Percentiles rank a stretch among this genome's conserved stretches.
phyloP scores from a whole-genome alignment of 2,888 invertebrate genomes.

The Holacanthella duospinosa region DNA sequence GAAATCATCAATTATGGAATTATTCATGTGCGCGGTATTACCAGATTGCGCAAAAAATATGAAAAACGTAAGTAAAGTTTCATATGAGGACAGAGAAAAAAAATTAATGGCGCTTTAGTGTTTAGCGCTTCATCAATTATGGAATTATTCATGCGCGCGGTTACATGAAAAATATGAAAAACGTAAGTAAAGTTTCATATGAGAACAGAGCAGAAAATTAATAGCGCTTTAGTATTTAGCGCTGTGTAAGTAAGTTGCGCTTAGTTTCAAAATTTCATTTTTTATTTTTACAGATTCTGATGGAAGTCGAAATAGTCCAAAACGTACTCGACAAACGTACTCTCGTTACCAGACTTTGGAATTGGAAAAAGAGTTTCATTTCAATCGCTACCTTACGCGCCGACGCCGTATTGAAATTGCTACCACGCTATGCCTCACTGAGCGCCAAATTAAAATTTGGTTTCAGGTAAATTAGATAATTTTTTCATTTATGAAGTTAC shows the following conservation, averaged over 20 bases:
- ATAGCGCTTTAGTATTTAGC: no score
- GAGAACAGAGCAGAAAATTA: no score
- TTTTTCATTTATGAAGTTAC: no score
- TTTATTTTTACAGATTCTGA: slow-evolving; percentile 7
- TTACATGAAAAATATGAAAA: no score
- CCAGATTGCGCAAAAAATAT: no score
- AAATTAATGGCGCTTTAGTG: no score
- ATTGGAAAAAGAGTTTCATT: slow-evolving; percentile 48
- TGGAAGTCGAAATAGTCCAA: slow-evolving; percentile 40
- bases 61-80: no score
- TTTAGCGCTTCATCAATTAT: no score
- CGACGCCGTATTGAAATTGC: slow-evolving; percentile 47
- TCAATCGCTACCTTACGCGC: slow-evolving; percentile 47
- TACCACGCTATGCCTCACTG: slow-evolving; percentile 45
- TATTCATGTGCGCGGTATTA: neutral
- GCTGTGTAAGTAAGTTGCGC: no score
- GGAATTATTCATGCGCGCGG: no score
- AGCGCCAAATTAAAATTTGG: slow-evolving; percentile 46
- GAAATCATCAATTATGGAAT: neutral
- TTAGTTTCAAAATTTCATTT: neutral
- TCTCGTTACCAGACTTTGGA: slow-evolving; percentile 43
- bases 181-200: no score
- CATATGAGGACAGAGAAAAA: no score
- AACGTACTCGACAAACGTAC: slow-evolving; percentile 42
- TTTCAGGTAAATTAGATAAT: slow-evolving; percentile 37